Evolutionary conservation across 2,888 invertebrate genomes (phyloP), one percentile per base, ranked within the genome.

Genomic region (Dorcus hopei): DNA sequence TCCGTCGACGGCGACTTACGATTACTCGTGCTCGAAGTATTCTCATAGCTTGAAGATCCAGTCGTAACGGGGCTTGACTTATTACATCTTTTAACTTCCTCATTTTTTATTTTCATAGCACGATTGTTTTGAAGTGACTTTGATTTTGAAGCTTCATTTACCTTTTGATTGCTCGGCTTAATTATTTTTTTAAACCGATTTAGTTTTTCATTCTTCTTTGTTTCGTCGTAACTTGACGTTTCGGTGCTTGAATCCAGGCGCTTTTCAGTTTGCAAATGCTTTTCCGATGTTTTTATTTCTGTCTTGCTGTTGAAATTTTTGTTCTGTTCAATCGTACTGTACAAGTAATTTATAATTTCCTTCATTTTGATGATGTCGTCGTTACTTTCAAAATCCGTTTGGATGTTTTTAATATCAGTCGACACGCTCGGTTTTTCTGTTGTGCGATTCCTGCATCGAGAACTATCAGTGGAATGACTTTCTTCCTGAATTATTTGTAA

Each of bases 401-500:
- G 59, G 4, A 52, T 59, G 16, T 56, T 43, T 43, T 59, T 55
- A 2, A 55, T 48, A n/a, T 52, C 8, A 2, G 16, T 23, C 19
- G 45, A 19, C 3, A 19, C 3, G 45, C 55, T 5, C 8, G 52
- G 56, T n/a, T 41, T 42, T 19, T 59, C 52, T 40, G 9, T 14
- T 33, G 16, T 43, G 7, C 16, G n/a, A 1, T 51, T 39, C 2
- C n/a, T 14, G 5, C n/a, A 39, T n/a, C 45, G 45, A 0, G 55
- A 54, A 8, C 55, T 55, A 49, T 59, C 59, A 0, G 59, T 59
- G 1, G 60, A 60, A 26, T 60, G 60, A 38, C 60, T 60, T 42
- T 60, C 60, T 41, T 60, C 60, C 38, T 57, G 57, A 26, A 60
- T 60, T 9, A 57, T 60, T 26, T 57, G 57, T 48, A 60, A 47